Evolutionary conservation across 2,888 invertebrate species (phyloP).

Genomic region (Rhyacophila evoluta): DNA sequence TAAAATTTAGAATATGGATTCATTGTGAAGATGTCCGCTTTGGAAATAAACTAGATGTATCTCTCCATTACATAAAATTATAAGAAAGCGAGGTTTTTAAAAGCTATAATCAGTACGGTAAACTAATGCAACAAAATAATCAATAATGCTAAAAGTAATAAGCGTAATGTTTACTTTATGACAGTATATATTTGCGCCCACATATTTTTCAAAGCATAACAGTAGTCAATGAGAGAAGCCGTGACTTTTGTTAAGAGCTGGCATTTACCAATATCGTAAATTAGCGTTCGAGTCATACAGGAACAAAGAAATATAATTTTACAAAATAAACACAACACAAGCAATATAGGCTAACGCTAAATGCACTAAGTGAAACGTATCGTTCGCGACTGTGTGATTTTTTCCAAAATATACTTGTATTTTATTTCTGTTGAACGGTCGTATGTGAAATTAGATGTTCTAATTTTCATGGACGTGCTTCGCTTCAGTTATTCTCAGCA

Average conservation of each 20-base stretch:
- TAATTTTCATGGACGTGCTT: constrained; percentile 30
- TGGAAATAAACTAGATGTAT: no score
- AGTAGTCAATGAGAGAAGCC: no score
- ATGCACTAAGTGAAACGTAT: constrained; percentile 3
- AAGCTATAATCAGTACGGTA: no score
- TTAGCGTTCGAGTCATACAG: background rate
- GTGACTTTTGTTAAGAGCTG: background rate
- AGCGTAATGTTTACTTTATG: no score
- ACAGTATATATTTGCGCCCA: no score
- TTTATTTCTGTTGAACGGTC: background rate
- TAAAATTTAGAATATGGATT: no score
- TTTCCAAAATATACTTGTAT: constrained; percentile 9
- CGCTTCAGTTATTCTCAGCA: constrained; percentile 30
- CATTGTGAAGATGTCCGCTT: no score
- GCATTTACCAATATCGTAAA: background rate
- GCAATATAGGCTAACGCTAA: background rate
- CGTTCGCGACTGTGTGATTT: background rate
- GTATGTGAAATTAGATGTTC: constrained; percentile 1
- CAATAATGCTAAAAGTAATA: no score
- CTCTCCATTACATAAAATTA: no score
- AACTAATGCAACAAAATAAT: no score
- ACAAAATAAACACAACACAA: background rate
- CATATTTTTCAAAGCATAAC: no score
- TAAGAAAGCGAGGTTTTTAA: no score
- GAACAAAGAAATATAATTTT: background rate